phyloP scores from a whole-genome alignment of 1,140 invertebrate species.

The Acyrthosiphon pisum region DNA sequence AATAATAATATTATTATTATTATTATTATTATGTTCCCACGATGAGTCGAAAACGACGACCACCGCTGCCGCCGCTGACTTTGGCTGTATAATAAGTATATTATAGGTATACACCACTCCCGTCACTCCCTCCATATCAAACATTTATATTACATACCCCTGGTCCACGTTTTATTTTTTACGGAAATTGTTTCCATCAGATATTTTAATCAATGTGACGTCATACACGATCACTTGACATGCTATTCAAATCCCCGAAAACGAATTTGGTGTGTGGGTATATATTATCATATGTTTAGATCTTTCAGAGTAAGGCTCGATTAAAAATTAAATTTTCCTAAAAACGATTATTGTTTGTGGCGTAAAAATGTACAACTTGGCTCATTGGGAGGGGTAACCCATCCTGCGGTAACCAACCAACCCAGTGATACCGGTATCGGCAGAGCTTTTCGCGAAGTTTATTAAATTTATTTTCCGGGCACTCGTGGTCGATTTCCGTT shows the following conservation, averaged over 20 bases:
- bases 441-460: neutral
- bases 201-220: neutral
- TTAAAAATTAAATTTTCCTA: neutral
- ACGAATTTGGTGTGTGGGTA: neutral
- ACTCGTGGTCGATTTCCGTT: neutral
- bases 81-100: neutral
- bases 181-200: neutral
- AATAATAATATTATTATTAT: constrained; percentile 15
- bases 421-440: neutral
- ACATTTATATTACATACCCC: neutral
- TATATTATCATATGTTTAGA: neutral
- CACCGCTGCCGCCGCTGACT: neutral
- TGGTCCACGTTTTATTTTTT: neutral
- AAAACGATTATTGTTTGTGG: neutral
- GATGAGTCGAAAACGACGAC: constrained; percentile 33
- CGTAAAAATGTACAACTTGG: neutral
- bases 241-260: neutral
- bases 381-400: neutral
- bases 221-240: neutral
- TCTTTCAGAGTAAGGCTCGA: neutral
- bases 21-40: constrained; percentile 35
- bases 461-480: neutral
- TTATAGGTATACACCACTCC: neutral
- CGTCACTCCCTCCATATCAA: neutral
- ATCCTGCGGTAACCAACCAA: neutral